A percentile compares a stretch with the other conserved stretches of the same genome.
These are phyloP conservation scores for Megalopta genalis DNA, from an alignment of 1,140 invertebrate genomes.

Conservation along the genomic window DNA sequence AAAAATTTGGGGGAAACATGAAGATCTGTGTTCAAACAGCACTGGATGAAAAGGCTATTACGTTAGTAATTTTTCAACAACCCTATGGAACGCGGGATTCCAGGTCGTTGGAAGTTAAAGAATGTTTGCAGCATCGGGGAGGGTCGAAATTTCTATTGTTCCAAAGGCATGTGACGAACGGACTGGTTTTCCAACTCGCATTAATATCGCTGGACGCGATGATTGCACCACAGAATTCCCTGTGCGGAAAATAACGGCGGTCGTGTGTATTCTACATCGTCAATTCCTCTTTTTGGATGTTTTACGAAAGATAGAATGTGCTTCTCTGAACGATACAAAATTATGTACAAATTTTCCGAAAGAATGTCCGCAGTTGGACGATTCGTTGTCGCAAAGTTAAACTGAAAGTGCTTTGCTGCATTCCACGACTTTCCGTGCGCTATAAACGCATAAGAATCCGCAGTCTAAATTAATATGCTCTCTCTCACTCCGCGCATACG, in stretches of 20 bases:
- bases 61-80: constrained; percentile 6
- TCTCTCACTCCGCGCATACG: too few species aligned
- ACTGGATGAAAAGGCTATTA: constrained; percentile 19
- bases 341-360: too few species aligned
- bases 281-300: background rate
- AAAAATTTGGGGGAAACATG: too few species aligned
- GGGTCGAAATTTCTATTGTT: constrained; percentile 5
- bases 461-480: too few species aligned
- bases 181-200: background rate
- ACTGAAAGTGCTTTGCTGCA: too few species aligned
- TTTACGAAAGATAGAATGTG: too few species aligned
- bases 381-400: too few species aligned
- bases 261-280: too few species aligned
- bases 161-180: background rate
- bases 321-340: too few species aligned
- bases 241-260: background rate
- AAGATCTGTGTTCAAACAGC: background rate
- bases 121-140: constrained; percentile 33
- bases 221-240: background rate
- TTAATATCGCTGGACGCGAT: constrained; percentile 13
- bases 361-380: too few species aligned
- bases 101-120: constrained; percentile 13
- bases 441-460: too few species aligned
- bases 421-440: too few species aligned
- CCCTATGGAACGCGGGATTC: constrained; percentile 7